Evolutionary conservation across 1,140 invertebrate species (phyloP).

Genomic region (Vanessa atalanta): DNA sequence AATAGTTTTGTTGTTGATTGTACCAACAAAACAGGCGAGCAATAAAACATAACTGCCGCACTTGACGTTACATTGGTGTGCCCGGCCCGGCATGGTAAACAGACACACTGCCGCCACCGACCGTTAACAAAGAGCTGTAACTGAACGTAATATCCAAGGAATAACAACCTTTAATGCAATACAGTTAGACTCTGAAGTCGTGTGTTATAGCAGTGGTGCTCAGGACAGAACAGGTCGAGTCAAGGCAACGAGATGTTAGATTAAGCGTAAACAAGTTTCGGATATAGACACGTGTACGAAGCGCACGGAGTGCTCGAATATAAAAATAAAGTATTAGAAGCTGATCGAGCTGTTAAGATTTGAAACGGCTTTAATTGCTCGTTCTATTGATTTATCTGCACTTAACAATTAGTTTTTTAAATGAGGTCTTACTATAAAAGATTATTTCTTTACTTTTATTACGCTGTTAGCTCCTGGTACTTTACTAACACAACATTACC

Average conservation of each 20-base stretch:
- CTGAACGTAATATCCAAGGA: background rate
- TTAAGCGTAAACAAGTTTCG: constrained; percentile 57
- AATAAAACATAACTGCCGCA: constrained; percentile 49
- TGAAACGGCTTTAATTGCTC: constrained; percentile 24
- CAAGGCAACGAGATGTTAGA: constrained; percentile 54
- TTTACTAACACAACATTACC: no score
- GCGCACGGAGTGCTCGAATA: constrained; percentile 12
- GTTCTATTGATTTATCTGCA: constrained; percentile 29
- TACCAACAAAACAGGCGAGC: constrained; percentile 41
- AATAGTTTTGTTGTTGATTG: constrained; percentile 35
- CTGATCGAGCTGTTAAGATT: constrained; percentile 13
- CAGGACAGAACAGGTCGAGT: constrained; percentile 3
- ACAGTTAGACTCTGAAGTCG: constrained; percentile 6
- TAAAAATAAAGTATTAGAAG: constrained; percentile 34
- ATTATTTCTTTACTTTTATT: background rate
- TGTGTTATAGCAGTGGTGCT: background rate
- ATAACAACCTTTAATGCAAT: background rate
- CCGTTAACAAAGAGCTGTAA: background rate
- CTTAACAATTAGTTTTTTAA: constrained; percentile 13
- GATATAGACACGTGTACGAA: constrained; percentile 49
- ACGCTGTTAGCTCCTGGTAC: no score
- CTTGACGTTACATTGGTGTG: constrained; percentile 43
- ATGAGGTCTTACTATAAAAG: background rate
- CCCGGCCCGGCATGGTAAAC: constrained; percentile 36
- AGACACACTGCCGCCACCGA: constrained; percentile 27